These are phyloP conservation scores for Crenuchus spilurus DNA, from an alignment of 2,797 vertebrate species.

Conservation along the genomic window DNA sequence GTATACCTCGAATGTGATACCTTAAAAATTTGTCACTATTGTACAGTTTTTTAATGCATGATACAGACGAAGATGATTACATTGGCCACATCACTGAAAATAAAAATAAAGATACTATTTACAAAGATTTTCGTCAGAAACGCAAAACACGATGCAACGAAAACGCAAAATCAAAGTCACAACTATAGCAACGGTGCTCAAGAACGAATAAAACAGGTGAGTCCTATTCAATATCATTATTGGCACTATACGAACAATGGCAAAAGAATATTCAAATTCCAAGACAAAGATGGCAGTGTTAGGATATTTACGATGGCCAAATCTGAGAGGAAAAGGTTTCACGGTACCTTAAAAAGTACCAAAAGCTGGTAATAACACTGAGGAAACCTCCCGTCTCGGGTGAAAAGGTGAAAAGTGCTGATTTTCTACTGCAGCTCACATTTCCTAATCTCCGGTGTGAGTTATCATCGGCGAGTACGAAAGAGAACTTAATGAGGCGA, in stretches of 20 bases:
- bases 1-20: background rate
- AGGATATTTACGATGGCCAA: constrained; percentile 26
- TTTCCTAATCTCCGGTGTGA: background rate
- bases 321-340: constrained; percentile 1
- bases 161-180: background rate
- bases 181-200: constrained; percentile 16
- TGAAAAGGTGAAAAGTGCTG: background rate
- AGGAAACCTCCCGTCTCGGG: background rate
- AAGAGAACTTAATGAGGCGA: background rate
- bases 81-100: constrained; percentile 2
- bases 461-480: no score
- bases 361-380: background rate
- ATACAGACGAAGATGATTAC: constrained; percentile 39
- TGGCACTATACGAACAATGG: constrained; percentile 45
- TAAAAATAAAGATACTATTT: constrained; percentile 34
- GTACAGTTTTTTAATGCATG: constrained; percentile 64
- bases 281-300: constrained; percentile 51
- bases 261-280: constrained; percentile 33
- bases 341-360: background rate
- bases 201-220: constrained; percentile 11
- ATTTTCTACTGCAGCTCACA: background rate
- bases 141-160: constrained; percentile 18
- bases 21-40: constrained; percentile 47
- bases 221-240: constrained; percentile 32
- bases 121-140: constrained; percentile 24